Evolutionary conservation across 2,113 vertebrate genomes (phyloP), one percentile per base, ranked within the genome.

Genomic region (Athene cunicularia): DNA sequence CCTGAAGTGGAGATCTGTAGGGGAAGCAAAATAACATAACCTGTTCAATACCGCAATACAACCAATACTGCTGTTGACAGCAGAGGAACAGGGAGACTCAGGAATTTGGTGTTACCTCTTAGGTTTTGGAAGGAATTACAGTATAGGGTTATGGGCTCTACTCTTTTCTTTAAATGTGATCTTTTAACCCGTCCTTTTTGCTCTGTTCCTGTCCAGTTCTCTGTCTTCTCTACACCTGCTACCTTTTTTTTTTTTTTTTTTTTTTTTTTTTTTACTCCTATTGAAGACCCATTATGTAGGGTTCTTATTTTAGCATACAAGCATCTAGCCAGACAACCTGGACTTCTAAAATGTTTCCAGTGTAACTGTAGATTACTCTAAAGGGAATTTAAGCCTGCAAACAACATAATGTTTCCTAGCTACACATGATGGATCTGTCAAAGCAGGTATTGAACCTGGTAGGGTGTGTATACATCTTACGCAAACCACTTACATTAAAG

Each of bases 81-180:
- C 23, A 83, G 23, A 71, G 63, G 18, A 63, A 58, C 0, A 0
- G 21, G 11, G 20, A 53, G 8, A 47, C 26, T 50, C 0, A 0
- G 20, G 23, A 60, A 56, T 74, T 20, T 67, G 9, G 14, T 39
- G 18, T n/a, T 80, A 11, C 20, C 22, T 82, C 45, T 82, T 64
- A 58, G 3, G 2, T 11, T 82, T 80, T 62, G 26, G 37, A 52
- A 17, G 6, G 7, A 79, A 43, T 58, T 62, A 41, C 52, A 53
- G 6, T 56, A 52, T 2, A 47, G 21, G 6, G 24, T 64, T 14
- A 60, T 9, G 19, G 56, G 14, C 12, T 70, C 68, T 70, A 41
- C 39, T 77, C 6, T 49, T 49, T 43, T 72, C n/a, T 71, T 56
- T 60, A 56, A 43, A 32, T 52, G 14, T 15, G 22, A 16, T 74